phyloP scores from a whole-genome alignment of 2,113 vertebrate species.

The Chauna torquata region DNA sequence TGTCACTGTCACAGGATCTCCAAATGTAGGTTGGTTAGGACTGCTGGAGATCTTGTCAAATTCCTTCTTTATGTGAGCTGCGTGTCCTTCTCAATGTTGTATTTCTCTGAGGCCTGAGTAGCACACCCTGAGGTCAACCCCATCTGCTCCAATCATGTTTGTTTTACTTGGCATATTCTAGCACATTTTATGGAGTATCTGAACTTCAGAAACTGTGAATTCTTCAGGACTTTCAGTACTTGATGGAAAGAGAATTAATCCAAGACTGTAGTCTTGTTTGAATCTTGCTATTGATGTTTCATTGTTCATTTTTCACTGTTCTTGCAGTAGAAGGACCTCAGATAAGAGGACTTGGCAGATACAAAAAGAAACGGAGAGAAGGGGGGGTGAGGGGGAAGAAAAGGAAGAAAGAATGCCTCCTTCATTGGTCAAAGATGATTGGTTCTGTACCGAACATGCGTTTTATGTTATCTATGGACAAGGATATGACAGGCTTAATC shows the following conservation, averaged over 20 bases:
- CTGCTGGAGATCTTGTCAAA: neutral
- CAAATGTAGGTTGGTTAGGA: neutral
- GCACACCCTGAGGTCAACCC: neutral
- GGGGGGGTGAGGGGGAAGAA: neutral
- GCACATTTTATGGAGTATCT: neutral
- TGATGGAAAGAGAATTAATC: neutral
- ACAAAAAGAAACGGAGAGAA: neutral
- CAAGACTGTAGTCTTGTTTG: neutral
- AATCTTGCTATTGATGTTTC: neutral
- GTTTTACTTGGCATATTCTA: neutral
- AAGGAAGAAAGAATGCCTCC: neutral
- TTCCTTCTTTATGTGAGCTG: neutral
- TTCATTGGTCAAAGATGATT: neutral
- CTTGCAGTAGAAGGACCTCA: neutral
- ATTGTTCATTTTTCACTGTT: neutral
- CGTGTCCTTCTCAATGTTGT: neutral
- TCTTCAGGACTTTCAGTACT: neutral
- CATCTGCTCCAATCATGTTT: accelerated
- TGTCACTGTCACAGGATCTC: neutral
- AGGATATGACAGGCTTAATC: slow-evolving; percentile 23
- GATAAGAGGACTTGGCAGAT: neutral
- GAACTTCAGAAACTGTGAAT: neutral
- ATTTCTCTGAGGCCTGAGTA: neutral
- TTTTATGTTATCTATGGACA: neutral
- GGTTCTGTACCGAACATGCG: neutral